Percentiles rank a stretch among this genome's conserved stretches.
Evolutionary conservation across 1,140 invertebrate genomes (phyloP).

Genomic region (Pseudomyrmex cubaensis): DNA sequence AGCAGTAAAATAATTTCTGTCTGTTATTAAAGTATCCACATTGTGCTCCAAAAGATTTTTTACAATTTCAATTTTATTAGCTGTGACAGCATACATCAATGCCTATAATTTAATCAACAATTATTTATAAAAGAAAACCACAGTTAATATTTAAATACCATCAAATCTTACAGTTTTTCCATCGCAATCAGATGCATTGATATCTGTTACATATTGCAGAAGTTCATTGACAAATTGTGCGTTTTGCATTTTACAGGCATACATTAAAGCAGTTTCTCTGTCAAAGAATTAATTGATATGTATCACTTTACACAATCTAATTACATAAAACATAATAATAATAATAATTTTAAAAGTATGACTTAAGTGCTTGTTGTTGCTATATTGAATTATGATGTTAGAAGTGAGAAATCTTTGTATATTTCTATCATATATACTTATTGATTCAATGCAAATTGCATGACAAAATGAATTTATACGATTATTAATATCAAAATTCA

Average conservation of each 20-base stretch:
- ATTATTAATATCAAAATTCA: too few species aligned
- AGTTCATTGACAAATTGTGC: conserved; percentile 83
- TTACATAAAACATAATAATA: conserved; percentile 5
- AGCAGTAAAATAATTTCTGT: conserved; percentile 80
- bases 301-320: neutral
- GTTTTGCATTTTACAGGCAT: conserved; percentile 82
- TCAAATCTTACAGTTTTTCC: conserved; percentile 84
- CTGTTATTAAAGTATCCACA: conserved; percentile 82
- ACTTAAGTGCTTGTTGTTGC: too few species aligned
- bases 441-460: too few species aligned
- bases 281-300: neutral
- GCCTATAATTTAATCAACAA: conserved; percentile 79
- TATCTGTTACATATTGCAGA: conserved; percentile 82
- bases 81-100: conserved; percentile 85
- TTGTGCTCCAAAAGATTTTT: conserved; percentile 84
- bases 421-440: too few species aligned
- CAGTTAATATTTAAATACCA: conserved; percentile 2
- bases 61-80: conserved; percentile 84
- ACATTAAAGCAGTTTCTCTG: conserved; percentile 87
- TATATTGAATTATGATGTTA: too few species aligned
- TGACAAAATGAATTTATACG: too few species aligned
- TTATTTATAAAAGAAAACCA: conserved; percentile 2
- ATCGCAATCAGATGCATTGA: conserved; percentile 85
- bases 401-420: too few species aligned
- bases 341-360: conserved; percentile 21